These are phyloP conservation scores for Cephus nigrinus DNA, from an alignment of 2,888 invertebrate genomes.

Conservation along the genomic window DNA sequence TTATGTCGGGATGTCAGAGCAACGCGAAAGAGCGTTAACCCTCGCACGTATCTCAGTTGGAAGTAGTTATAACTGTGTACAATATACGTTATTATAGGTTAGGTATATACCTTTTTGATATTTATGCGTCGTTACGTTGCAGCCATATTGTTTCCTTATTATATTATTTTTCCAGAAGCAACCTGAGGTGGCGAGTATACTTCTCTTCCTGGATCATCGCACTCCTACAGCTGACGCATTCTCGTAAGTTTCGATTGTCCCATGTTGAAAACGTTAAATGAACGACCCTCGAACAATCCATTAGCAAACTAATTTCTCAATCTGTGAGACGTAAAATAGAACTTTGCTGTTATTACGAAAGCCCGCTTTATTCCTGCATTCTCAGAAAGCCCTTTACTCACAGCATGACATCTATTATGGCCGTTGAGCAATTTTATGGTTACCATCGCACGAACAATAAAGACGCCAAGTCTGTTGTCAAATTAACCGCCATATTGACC, in stretches of 20 bases:
- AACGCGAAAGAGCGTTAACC: slow-evolving; percentile 8
- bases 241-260: slow-evolving; percentile 31
- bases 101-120: background rate
- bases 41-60: background rate
- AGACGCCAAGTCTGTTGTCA: background rate
- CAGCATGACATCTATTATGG: slow-evolving; percentile 13
- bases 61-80: background rate
- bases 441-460: slow-evolving; percentile 3
- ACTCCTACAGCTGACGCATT: slow-evolving; percentile 26
- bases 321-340: background rate
- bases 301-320: background rate
- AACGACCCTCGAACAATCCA: background rate
- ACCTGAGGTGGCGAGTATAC: slow-evolving; percentile 29
- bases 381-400: slow-evolving; percentile 14
- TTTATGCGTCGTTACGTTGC: background rate
- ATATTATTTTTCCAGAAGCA: slow-evolving; percentile 25
- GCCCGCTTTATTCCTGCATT: slow-evolving; percentile 8
- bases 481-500: background rate
- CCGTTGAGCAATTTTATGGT: slow-evolving; percentile 15
- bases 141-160: background rate
- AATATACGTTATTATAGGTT: background rate
- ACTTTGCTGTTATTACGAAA: background rate
- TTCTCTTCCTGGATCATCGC: slow-evolving; percentile 34
- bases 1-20: slow-evolving; percentile 15
- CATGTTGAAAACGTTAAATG: background rate